Evolutionary conservation across 2,797 vertebrate genomes (phyloP).

Genomic region (Vireo griseus): DNA sequence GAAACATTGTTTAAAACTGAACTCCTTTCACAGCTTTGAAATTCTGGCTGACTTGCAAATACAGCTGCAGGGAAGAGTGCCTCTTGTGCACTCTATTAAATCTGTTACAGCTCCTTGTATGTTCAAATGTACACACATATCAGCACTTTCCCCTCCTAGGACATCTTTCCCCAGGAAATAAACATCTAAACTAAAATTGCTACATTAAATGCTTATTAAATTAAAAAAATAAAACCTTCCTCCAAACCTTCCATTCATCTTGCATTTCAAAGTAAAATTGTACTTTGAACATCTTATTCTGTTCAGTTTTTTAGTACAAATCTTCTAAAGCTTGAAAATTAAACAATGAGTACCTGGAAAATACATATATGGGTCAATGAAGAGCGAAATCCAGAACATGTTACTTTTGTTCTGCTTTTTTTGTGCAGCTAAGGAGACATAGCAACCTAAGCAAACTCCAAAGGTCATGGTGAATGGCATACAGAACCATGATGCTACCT

Average conservation of each 20-base stretch:
- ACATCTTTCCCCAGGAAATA: background rate
- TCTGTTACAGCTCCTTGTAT: background rate
- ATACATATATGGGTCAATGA: background rate
- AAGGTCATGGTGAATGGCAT: fast-evolving
- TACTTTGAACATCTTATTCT: background rate
- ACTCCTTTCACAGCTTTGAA: background rate
- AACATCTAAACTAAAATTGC: background rate
- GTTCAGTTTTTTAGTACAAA: background rate
- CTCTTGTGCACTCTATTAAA: background rate
- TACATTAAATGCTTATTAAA: background rate
- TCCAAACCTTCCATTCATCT: background rate
- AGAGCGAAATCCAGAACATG: background rate
- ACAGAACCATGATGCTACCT: background rate
- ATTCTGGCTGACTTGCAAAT: background rate
- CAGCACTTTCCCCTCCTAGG: background rate
- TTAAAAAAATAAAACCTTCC: background rate
- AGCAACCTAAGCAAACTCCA: background rate
- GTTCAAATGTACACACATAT: background rate
- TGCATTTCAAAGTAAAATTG: background rate
- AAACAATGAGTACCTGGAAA: background rate
- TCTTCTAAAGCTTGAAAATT: background rate
- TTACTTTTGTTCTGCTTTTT: background rate
- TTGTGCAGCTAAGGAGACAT: background rate
- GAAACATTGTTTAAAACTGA: conserved; percentile 11
- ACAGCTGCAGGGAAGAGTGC: background rate